phyloP scores from a whole-genome alignment of 1,140 invertebrate genomes.

The Cheumatopsyche charites region DNA sequence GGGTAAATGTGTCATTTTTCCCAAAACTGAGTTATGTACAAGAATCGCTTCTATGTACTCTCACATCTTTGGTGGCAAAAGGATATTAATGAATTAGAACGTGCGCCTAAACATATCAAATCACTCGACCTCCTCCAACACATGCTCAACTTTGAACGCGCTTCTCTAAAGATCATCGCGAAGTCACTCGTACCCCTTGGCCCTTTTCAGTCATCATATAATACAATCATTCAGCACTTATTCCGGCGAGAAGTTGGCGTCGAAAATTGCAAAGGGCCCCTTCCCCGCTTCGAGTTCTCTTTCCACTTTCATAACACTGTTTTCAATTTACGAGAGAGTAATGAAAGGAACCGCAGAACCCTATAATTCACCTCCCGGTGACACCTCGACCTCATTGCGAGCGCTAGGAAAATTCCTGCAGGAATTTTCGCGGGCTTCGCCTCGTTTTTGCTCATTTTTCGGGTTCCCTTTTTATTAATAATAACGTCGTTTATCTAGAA shows the following conservation, averaged over 20 bases:
- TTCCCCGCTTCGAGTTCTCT: not conserved
- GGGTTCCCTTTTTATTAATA: not conserved
- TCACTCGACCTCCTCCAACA: too few species aligned
- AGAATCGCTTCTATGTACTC: too few species aligned
- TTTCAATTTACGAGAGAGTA: conserved; percentile 32
- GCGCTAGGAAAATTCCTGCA: conserved; percentile 21
- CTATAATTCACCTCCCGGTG: conserved; percentile 28
- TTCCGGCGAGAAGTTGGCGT: not conserved
- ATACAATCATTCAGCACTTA: too few species aligned
- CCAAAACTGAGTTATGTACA: too few species aligned
- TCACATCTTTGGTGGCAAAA: too few species aligned
- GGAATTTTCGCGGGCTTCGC: conserved; percentile 11
- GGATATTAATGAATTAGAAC: too few species aligned
- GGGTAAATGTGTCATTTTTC: too few species aligned
- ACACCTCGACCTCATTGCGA: conserved; percentile 30
- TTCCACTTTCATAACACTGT: conserved; percentile 19
- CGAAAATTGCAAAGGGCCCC: not conserved
- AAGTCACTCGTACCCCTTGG: too few species aligned
- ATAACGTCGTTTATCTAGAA: conserved; percentile 11
- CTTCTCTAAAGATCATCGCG: too few species aligned
- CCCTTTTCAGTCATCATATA: too few species aligned
- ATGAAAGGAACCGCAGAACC: conserved; percentile 35
- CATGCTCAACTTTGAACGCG: too few species aligned
- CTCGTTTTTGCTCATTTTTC: not conserved
- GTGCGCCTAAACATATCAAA: too few species aligned